Percentiles rank a stretch among this genome's conserved stretches.
These are phyloP conservation scores for Thamnophis elegans DNA, from an alignment of 2,797 vertebrate genomes.

Conservation along the genomic window DNA sequence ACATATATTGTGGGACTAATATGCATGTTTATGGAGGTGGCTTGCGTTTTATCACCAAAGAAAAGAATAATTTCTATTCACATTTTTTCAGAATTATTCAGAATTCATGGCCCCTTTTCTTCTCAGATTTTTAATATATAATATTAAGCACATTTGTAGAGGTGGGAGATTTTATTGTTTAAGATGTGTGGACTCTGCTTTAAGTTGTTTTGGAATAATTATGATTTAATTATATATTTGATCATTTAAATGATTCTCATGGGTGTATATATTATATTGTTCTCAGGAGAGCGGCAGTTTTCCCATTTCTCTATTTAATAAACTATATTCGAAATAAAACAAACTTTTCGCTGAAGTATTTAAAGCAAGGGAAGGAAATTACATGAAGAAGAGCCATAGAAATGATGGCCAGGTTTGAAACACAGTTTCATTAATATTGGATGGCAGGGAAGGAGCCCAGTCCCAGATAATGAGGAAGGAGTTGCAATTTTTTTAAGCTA, in stretches of 20 bases:
- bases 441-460: conserved; percentile 78
- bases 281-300: conserved; percentile 50
- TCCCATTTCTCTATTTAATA: conserved; percentile 50
- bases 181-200: neutral
- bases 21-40: neutral
- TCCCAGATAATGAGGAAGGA: conserved; percentile 82
- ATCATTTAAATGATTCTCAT: conserved; percentile 61
- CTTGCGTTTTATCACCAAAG: neutral
- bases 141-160: neutral
- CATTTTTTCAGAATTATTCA: neutral
- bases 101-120: neutral
- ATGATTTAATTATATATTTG: conserved; percentile 67
- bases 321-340: conserved; percentile 65
- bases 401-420: conserved; percentile 85
- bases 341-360: conserved; percentile 57
- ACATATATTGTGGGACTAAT: neutral
- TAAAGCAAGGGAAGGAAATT: conserved; percentile 56
- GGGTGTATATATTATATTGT: conserved; percentile 59
- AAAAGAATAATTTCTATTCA: neutral
- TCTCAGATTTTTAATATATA: neutral
- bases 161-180: neutral
- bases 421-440: conserved; percentile 80
- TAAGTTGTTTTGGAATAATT: conserved; percentile 49
- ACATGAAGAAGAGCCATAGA: conserved; percentile 72
- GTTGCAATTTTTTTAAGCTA: conserved; percentile 79